phyloP scores from a whole-genome alignment of 2,888 invertebrate species.

The Drosophila stalkeri region DNA sequence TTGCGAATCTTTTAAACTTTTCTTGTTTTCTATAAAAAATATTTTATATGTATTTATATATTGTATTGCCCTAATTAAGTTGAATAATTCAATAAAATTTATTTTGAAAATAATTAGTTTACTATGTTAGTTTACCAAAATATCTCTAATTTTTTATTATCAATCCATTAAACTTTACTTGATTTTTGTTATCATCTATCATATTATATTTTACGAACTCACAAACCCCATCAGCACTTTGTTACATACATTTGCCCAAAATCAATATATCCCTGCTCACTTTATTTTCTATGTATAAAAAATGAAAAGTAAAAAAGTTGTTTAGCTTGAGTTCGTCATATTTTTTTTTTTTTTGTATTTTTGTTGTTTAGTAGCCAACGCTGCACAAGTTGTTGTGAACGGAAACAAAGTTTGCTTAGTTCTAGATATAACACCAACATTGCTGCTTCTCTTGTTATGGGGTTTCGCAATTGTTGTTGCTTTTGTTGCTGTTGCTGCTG shows the following conservation, averaged over 20 bases:
- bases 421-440: constrained; percentile 34
- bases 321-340: constrained; percentile 17
- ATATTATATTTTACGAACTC: background rate
- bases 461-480: constrained; percentile 37
- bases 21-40: too few species aligned
- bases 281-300: background rate
- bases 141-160: too few species aligned
- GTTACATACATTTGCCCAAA: background rate
- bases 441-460: constrained; percentile 27
- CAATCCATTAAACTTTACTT: background rate
- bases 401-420: constrained; percentile 21
- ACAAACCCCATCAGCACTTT: background rate
- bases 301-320: constrained; percentile 21
- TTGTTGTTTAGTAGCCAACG: constrained; percentile 35
- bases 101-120: too few species aligned
- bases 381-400: constrained; percentile 31
- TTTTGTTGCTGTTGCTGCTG: constrained; percentile 35
- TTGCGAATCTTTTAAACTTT: too few species aligned
- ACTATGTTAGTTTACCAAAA: too few species aligned
- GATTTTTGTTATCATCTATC: too few species aligned
- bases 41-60: too few species aligned
- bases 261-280: background rate
- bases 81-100: too few species aligned
- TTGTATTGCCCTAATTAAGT: too few species aligned
- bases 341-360: constrained; percentile 48